phyloP scores from a whole-genome alignment of 1,140 invertebrate species.

The Maconellicoccus hirsutus region DNA sequence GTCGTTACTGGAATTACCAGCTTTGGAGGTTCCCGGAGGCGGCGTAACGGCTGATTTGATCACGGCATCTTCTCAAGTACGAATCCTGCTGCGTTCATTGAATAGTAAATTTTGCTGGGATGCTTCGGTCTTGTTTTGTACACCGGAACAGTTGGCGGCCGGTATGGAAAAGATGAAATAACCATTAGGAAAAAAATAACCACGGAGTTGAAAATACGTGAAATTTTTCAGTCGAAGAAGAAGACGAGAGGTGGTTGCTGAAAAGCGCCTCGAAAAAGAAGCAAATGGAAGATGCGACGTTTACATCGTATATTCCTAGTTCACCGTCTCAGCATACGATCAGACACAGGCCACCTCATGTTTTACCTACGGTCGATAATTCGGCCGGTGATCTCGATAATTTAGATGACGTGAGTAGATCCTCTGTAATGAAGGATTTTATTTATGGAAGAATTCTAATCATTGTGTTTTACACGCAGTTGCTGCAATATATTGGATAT shows the following conservation, averaged over 20 bases:
- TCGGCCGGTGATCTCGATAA: conserved; percentile 82
- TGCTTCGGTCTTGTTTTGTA: conserved; percentile 74
- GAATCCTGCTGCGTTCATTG: conserved; percentile 81
- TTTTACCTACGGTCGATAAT: conserved; percentile 69
- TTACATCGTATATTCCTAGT: conserved; percentile 27
- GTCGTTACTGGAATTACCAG: conserved; percentile 87
- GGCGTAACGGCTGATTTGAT: conserved; percentile 61
- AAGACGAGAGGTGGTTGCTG: conserved; percentile 6
- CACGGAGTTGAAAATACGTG: background rate
- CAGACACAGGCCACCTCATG: conserved; percentile 53
- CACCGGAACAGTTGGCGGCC: conserved; percentile 37
- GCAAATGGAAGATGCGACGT: conserved; percentile 26
- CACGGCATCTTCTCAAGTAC: conserved; percentile 44
- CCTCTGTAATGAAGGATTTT: conserved; percentile 25
- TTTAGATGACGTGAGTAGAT: conserved; percentile 70
- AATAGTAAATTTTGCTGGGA: conserved; percentile 96
- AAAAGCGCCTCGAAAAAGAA: background rate
- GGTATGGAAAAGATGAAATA: background rate
- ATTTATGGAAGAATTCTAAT: background rate
- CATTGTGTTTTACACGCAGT: conserved; percentile 38
- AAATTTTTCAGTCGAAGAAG: conserved; percentile 11
- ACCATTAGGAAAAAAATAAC: background rate
- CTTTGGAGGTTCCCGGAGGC: conserved; percentile 67
- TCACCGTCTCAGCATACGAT: conserved; percentile 48
- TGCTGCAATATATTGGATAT: conserved; percentile 79